Evolutionary conservation across 2,797 vertebrate species (phyloP), one percentile per base, ranked within the genome.

Genomic region (Prionace glauca): DNA sequence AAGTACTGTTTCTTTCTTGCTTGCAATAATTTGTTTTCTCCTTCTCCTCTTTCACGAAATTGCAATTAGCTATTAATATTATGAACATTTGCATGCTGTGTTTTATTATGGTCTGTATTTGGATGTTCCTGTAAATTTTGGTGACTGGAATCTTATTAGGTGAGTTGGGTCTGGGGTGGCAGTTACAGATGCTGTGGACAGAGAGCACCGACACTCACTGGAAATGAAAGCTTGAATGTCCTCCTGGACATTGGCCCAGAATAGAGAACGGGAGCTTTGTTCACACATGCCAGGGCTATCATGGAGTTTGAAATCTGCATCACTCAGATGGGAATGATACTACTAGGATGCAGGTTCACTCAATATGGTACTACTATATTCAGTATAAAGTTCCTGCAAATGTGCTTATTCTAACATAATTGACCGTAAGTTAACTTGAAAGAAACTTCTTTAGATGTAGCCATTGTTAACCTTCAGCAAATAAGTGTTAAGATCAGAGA

Each of bases 401-500:
- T 45, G 67, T 93, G 67, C 67, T 94, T 71, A 36, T 93, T 69
- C 36, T 69, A 41, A 24, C 22, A 24, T 94, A 71, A 71, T 69
- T 94, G 36, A 94, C 26, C 26, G 36, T 41, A 69, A 67, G 26
- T 67, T 69, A 29, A 88, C 26, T 60, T 88, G 20, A 74, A 95
- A 79, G 45, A 60, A 60, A 71, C 16, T 18, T 95, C 32, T 95
- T 79, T 74, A 62, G 95, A 77, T 36, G 69, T 77, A 81, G 36
- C 32, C 45, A 62, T 60, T 18, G 50, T 62, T 79, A 60, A 79
- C 72, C 95, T 84, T 62, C n/a, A 95, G 24, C 8, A 65, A 86
- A 97, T 96, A 96, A 67, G 97, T 97, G 93, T 77, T 97, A 97
- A 97, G 96, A 96, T 98, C 98, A 98, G 97, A 97, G 97, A 97